Conservation (phyloP, 2,888 invertebrate species). For the Trachelus tabidus region DNA sequence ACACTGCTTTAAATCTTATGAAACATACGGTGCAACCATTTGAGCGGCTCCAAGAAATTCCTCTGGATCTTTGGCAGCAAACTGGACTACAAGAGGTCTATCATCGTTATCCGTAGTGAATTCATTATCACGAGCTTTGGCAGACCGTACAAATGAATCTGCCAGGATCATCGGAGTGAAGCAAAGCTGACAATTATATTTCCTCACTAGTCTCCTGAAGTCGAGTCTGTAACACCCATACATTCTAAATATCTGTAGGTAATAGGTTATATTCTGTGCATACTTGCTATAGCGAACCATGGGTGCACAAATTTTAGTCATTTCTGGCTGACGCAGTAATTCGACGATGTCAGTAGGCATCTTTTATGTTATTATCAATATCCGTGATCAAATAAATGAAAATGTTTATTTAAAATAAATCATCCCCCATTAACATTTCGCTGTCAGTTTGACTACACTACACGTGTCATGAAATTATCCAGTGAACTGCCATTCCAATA, state of each 20-base stretch:
- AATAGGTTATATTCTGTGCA: slow-evolving; percentile 59
- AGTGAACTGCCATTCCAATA: background rate
- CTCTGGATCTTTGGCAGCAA: slow-evolving; percentile 86
- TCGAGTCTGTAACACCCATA: slow-evolving; percentile 71
- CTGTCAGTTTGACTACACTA: background rate
- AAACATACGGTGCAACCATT: slow-evolving; percentile 79
- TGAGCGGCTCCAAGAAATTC: slow-evolving; percentile 90
- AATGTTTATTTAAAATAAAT: background rate
- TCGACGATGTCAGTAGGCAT: slow-evolving; percentile 70
- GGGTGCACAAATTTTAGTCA: slow-evolving; percentile 87
- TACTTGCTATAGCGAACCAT: slow-evolving; percentile 96
- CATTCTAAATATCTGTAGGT: background rate
- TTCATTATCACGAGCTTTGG: slow-evolving; percentile 86
- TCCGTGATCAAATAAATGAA: background rate
- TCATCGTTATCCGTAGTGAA: slow-evolving; percentile 81
- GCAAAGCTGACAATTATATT: slow-evolving; percentile 88
- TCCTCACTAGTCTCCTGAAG: slow-evolving; percentile 80
- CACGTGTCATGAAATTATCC: background rate
- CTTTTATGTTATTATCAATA: background rate
- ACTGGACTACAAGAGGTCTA: slow-evolving; percentile 90
- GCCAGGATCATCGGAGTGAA: slow-evolving; percentile 98
- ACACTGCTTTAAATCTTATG: background rate
- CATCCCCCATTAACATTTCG: background rate
- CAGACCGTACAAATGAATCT: slow-evolving; percentile 90
- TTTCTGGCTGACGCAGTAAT: slow-evolving; percentile 72